These are phyloP conservation scores for Ladona fulva DNA, from an alignment of 1,140 invertebrate species.

Conservation along the genomic window DNA sequence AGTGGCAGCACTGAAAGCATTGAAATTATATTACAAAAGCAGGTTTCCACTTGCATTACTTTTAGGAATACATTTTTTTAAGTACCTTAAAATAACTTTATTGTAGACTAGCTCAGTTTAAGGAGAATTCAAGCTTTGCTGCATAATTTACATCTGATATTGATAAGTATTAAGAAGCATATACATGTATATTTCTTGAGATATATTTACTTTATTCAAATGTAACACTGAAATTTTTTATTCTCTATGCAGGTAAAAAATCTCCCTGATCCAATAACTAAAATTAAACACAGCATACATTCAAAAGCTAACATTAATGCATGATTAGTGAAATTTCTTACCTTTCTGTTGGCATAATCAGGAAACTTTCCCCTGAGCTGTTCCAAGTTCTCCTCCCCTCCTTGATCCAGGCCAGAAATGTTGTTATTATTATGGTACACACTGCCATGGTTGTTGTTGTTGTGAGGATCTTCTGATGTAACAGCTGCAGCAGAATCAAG, in stretches of 20 bases:
- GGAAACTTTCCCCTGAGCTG: slow-evolving; percentile 59
- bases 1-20: too few relatives aligned
- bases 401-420: slow-evolving; percentile 37
- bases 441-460: slow-evolving; percentile 38
- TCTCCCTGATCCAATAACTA: too few relatives aligned
- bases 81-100: too few relatives aligned
- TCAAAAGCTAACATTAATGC: not conserved
- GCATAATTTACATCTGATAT: too few relatives aligned
- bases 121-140: too few relatives aligned
- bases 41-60: not conserved
- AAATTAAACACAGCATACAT: too few relatives aligned
- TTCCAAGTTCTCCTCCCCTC: slow-evolving; percentile 42
- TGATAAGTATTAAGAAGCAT: too few relatives aligned
- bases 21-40: not conserved
- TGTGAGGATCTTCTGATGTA: slow-evolving; percentile 27
- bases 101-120: too few relatives aligned
- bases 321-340: slow-evolving; percentile 29
- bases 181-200: too few relatives aligned
- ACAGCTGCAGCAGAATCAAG: slow-evolving; percentile 48
- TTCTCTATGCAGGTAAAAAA: too few relatives aligned
- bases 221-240: too few relatives aligned
- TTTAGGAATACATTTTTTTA: not conserved
- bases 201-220: too few relatives aligned
- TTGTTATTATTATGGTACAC: slow-evolving; percentile 24
- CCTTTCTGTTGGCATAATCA: slow-evolving; percentile 80